phyloP scores from a whole-genome alignment of 2,113 vertebrate species.

The Sminthopsis crassicaudata region DNA sequence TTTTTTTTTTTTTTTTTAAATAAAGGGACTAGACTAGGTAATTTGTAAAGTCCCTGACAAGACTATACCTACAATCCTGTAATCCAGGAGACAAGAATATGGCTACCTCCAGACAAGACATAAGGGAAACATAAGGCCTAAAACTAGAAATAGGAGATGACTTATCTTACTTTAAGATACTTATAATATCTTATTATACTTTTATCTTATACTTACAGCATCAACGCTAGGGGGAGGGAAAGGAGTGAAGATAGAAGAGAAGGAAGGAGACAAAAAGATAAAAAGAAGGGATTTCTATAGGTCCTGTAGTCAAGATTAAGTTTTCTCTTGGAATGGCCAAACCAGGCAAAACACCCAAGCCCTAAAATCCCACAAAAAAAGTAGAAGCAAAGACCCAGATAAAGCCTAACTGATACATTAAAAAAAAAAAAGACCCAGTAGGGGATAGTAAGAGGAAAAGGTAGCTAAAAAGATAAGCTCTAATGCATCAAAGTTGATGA shows the following conservation, averaged over 20 bases:
- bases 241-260: background rate
- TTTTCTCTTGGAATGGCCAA: background rate
- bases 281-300: background rate
- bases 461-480: background rate
- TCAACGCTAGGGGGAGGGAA: background rate
- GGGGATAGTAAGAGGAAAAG: background rate
- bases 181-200: background rate
- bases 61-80: background rate
- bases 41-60: background rate
- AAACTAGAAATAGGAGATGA: background rate
- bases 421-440: background rate
- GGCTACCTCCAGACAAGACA: background rate
- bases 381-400: background rate
- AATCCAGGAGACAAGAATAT: background rate
- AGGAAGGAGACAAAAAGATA: background rate
- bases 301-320: background rate
- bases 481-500: background rate
- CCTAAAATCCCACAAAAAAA: background rate
- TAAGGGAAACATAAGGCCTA: background rate
- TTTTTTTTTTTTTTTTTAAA: background rate
- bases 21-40: background rate
- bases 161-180: background rate
- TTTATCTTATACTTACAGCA: background rate
- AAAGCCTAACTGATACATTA: background rate
- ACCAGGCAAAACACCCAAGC: background rate